phyloP scores from a whole-genome alignment of 2,888 invertebrate genomes.

The Lypha dubia region DNA sequence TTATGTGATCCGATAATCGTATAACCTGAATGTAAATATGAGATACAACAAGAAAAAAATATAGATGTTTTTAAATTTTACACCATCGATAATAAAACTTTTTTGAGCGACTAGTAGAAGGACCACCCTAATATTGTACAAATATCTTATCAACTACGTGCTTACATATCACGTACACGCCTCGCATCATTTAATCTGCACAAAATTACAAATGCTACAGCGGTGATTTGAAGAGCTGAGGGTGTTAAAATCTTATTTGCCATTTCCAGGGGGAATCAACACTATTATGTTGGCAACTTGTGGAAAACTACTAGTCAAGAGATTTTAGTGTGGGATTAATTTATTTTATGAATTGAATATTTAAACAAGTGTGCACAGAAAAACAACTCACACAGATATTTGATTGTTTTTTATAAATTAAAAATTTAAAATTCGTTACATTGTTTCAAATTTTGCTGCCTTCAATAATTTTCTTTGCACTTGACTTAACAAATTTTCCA shows the following conservation, averaged over 20 bases:
- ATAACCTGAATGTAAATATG: too few species aligned
- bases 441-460: neutral
- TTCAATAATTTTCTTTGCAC: neutral
- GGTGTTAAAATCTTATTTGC: constrained; percentile 2
- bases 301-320: neutral
- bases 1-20: too few species aligned
- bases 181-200: constrained; percentile 22
- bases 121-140: neutral
- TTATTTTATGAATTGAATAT: neutral
- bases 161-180: constrained; percentile 1
- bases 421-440: neutral
- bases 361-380: neutral
- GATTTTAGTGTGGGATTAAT: neutral
- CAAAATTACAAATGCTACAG: constrained; percentile 10
- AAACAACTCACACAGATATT: neutral
- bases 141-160: neutral
- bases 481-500: neutral
- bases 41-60: too few species aligned
- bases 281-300: neutral
- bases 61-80: too few species aligned
- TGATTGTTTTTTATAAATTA: neutral
- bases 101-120: neutral
- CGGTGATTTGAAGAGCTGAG: constrained; percentile 3
- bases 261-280: neutral
- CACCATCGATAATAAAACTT: too few species aligned